These are phyloP conservation scores for Prosapia bicincta DNA, from an alignment of 2,888 invertebrate species.

Conservation along the genomic window DNA sequence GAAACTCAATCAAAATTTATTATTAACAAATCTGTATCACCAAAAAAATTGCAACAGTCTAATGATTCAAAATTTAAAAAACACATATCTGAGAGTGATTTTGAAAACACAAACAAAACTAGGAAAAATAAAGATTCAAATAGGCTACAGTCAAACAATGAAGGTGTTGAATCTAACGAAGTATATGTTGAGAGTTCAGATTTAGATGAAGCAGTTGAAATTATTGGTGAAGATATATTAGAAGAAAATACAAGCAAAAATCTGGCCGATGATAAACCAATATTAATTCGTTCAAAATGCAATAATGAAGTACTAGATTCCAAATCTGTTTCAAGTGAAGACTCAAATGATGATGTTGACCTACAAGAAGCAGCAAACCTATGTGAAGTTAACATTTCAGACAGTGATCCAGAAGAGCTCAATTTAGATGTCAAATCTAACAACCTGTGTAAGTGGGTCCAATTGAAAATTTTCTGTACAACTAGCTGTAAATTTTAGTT, in stretches of 20 bases:
- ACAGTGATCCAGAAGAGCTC: not conserved
- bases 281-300: not conserved
- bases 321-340: not conserved
- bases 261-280: not conserved
- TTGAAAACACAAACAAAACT: not conserved
- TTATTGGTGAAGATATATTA: conserved; percentile 11
- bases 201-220: not conserved
- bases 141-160: not conserved
- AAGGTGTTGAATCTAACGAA: too few species aligned
- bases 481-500: too few species aligned
- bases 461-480: too few species aligned
- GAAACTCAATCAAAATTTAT: not conserved
- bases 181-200: not conserved
- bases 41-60: not conserved
- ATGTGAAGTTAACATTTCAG: not conserved
- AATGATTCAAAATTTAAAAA: not conserved
- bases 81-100: not conserved
- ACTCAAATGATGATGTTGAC: not conserved
- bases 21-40: not conserved
- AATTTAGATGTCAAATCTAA: not conserved
- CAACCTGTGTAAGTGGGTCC: not conserved
- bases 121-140: not conserved
- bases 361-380: not conserved
- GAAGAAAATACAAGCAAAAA: conserved; percentile 3
- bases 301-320: not conserved